Evolutionary conservation across 2,797 vertebrate genomes (phyloP).

Genomic region (Sebastes kiyomatsui): DNA sequence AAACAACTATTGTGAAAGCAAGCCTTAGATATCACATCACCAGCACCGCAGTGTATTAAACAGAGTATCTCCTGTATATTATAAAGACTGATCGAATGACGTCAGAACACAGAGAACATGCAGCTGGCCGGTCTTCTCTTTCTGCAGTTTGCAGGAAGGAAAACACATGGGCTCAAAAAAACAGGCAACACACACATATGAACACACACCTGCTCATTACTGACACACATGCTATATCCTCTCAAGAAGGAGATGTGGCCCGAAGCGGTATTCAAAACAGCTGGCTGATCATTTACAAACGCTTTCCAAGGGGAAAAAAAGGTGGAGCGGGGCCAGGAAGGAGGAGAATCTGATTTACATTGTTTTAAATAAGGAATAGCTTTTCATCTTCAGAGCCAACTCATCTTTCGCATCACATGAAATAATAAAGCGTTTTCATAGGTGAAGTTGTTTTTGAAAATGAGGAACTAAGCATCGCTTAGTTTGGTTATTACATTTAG

Average conservation of each 20-base stretch:
- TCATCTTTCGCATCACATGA: neutral
- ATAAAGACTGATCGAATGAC: neutral
- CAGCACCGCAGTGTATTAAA: neutral
- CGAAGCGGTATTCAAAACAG: conserved; percentile 69
- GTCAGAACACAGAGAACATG: neutral
- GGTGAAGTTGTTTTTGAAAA: neutral
- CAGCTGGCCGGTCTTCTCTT: conserved; percentile 20
- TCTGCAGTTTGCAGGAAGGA: neutral
- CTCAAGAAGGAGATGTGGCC: conserved; percentile 32
- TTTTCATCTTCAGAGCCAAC: neutral
- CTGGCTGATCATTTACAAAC: conserved; percentile 76
- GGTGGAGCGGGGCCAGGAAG: conserved; percentile 2
- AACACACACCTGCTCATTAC: conserved; percentile 55
- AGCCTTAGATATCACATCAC: neutral
- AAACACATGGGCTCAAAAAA: neutral
- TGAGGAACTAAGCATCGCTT: neutral
- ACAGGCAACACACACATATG: neutral
- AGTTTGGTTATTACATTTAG: neutral
- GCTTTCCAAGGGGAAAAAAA: conserved; percentile 62
- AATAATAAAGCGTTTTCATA: neutral
- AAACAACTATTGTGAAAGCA: conserved; percentile 5
- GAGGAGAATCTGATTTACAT: conserved; percentile 59
- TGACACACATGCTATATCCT: conserved; percentile 24
- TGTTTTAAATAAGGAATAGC: conserved; percentile 49
- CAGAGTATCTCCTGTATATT: conserved; percentile 1